These are phyloP conservation scores for Brachyhypopomus gauderio DNA, from an alignment of 2,113 vertebrate species.

Conservation along the genomic window DNA sequence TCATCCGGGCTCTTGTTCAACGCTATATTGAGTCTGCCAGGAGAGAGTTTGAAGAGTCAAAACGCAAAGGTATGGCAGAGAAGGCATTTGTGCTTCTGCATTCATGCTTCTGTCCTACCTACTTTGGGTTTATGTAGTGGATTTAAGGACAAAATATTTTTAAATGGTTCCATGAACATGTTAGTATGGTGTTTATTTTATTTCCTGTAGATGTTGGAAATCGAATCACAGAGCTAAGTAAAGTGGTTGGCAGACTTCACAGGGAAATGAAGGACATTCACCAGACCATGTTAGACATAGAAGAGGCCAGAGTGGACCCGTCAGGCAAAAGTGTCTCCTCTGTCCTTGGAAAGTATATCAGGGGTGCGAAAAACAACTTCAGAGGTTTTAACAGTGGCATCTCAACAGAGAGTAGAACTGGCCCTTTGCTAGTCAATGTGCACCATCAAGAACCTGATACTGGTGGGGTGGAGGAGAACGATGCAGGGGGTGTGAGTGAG, in stretches of 20 bases:
- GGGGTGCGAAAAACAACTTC: slow-evolving; percentile 83
- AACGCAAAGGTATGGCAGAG: slow-evolving; percentile 78
- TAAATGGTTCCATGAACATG: background rate
- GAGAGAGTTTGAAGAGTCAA: slow-evolving; percentile 84
- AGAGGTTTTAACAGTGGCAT: slow-evolving; percentile 67
- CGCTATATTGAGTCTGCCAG: slow-evolving; percentile 85
- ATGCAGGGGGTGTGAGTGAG: background rate
- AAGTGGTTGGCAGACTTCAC: slow-evolving; percentile 78
- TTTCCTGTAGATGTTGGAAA: slow-evolving; percentile 79
- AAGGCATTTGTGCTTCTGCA: background rate
- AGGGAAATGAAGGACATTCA: slow-evolving; percentile 74
- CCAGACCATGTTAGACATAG: slow-evolving; percentile 59
- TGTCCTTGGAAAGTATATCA: slow-evolving; percentile 81
- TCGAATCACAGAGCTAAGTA: slow-evolving; percentile 84
- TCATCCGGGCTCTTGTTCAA: slow-evolving; percentile 84
- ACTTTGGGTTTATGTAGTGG: background rate
- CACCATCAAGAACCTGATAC: slow-evolving; percentile 46
- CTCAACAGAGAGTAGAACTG: slow-evolving; percentile 30
- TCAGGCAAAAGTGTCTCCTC: slow-evolving; percentile 67
- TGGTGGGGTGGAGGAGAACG: slow-evolving; percentile 1
- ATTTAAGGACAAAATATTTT: background rate
- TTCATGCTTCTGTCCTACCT: background rate
- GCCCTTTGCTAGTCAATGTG: slow-evolving; percentile 63
- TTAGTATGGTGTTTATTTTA: background rate
- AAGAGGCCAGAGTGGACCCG: background rate